phyloP scores from a whole-genome alignment of 2,113 vertebrate genomes.

The Diphyllodes magnificus region DNA sequence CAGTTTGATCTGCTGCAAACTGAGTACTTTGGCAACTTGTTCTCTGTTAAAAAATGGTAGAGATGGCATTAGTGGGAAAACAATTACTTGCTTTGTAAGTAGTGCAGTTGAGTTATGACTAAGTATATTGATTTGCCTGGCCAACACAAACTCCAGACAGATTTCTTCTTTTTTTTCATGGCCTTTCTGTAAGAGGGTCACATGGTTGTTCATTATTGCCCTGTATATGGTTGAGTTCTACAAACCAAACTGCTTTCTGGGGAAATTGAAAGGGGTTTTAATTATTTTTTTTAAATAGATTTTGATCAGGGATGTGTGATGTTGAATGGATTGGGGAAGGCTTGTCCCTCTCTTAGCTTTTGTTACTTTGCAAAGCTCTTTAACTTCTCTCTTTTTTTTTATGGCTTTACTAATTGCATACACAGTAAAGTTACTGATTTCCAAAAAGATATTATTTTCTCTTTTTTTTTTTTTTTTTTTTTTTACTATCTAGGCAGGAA shows the following conservation, averaged over 20 bases:
- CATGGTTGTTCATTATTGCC: slow-evolving; percentile 13
- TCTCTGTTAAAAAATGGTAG: not conserved
- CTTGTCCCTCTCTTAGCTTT: not conserved
- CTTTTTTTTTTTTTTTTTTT: not conserved
- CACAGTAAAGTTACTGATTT: not conserved
- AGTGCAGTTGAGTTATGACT: slow-evolving; percentile 23
- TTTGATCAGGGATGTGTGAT: not conserved
- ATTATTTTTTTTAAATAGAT: not conserved
- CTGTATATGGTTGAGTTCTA: not conserved
- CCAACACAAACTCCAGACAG: slow-evolving; percentile 36
- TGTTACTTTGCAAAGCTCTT: not conserved
- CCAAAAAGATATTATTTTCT: not conserved
- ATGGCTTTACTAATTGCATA: not conserved
- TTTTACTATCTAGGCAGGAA: not conserved
- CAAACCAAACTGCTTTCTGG: slow-evolving; percentile 12
- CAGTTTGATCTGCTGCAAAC: not conserved
- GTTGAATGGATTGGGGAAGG: not conserved
- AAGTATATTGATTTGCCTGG: slow-evolving; percentile 37
- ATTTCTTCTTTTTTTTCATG: not conserved
- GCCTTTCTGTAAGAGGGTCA: not conserved
- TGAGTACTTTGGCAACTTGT: not conserved
- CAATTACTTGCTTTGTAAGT: slow-evolving; percentile 57
- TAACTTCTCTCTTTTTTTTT: not conserved
- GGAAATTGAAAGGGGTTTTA: not conserved
- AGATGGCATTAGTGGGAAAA: slow-evolving; percentile 24